Evolutionary conservation across 2,113 vertebrate species (phyloP).

Genomic region (Pseudorhombus dupliciocellatus): DNA sequence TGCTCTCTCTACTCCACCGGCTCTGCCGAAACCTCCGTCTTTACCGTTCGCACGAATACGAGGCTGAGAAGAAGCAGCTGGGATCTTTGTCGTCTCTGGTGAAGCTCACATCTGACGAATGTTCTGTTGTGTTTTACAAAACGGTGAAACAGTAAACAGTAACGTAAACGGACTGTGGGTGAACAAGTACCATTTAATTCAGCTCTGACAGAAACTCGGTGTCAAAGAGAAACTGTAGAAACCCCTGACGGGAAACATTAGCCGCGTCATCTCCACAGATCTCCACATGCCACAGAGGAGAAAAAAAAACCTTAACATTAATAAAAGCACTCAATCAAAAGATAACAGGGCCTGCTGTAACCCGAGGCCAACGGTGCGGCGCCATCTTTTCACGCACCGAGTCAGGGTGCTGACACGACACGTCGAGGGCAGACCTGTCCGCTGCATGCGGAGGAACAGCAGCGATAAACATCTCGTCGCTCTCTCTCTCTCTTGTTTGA

Average conservation of each 20-base stretch:
- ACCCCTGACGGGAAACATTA: not conserved
- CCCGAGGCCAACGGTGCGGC: not conserved
- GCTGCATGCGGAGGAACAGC: constrained; percentile 1
- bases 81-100: not conserved
- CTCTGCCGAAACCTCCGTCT: not conserved
- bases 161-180: constrained; percentile 11
- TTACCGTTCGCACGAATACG: not conserved
- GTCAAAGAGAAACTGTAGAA: constrained; percentile 19
- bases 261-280: not conserved
- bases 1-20: constrained; percentile 29
- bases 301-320: not conserved
- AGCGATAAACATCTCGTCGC: constrained; percentile 34
- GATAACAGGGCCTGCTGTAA: constrained; percentile 11
- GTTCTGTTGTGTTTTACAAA: too few relatives aligned
- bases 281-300: constrained; percentile 3
- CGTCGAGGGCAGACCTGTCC: not conserved
- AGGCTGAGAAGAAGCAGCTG: not conserved
- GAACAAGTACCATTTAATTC: constrained; percentile 31
- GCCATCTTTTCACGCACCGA: constrained; percentile 4
- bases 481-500: constrained; percentile 1
- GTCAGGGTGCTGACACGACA: not conserved
- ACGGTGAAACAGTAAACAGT: too few relatives aligned
- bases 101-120: too few relatives aligned
- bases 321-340: not conserved
- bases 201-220: constrained; percentile 54